phyloP scores from a whole-genome alignment of 1,140 invertebrate genomes.

The Agrilus planipennis region DNA sequence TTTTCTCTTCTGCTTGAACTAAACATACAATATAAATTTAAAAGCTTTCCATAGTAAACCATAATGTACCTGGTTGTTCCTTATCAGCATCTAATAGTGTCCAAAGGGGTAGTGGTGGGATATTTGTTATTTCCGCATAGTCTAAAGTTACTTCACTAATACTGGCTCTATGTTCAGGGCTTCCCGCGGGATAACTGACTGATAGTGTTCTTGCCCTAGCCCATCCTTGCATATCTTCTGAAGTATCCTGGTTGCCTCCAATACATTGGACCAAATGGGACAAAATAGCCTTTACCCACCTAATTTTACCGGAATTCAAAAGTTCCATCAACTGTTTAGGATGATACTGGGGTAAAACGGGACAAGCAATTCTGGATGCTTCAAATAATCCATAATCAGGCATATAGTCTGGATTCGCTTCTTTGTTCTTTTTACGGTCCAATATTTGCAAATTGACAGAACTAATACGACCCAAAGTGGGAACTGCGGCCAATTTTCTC shows the following conservation, averaged over 20 bases:
- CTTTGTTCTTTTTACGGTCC: conserved; percentile 53
- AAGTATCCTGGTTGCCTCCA: conserved; percentile 44
- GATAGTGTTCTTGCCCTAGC: conserved; percentile 77
- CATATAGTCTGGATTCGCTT: conserved; percentile 61
- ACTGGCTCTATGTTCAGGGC: conserved; percentile 32
- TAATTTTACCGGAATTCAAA: conserved; percentile 95
- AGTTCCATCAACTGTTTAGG: conserved; percentile 97
- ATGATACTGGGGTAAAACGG: conserved; percentile 98
- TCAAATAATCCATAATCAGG: conserved; percentile 93
- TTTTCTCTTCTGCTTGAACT: conserved; percentile 27
- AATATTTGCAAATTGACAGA: conserved; percentile 71
- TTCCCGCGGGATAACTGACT: conserved; percentile 65
- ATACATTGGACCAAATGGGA: conserved; percentile 86
- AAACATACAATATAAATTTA: neutral
- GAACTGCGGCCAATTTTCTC: conserved; percentile 63
- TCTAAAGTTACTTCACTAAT: conserved; percentile 62
- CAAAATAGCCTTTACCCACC: conserved; percentile 95
- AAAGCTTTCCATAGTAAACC: conserved; percentile 1
- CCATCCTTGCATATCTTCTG: conserved; percentile 50
- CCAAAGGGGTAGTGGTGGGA: conserved; percentile 93
- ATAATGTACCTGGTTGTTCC: conserved; percentile 47
- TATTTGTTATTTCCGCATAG: conserved; percentile 92
- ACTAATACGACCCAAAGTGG: conserved; percentile 66
- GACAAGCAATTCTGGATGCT: conserved; percentile 89
- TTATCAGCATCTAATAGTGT: conserved; percentile 88